Evolutionary conservation across 2,113 vertebrate genomes (phyloP).

Genomic region (Cyanoderma ruficeps): DNA sequence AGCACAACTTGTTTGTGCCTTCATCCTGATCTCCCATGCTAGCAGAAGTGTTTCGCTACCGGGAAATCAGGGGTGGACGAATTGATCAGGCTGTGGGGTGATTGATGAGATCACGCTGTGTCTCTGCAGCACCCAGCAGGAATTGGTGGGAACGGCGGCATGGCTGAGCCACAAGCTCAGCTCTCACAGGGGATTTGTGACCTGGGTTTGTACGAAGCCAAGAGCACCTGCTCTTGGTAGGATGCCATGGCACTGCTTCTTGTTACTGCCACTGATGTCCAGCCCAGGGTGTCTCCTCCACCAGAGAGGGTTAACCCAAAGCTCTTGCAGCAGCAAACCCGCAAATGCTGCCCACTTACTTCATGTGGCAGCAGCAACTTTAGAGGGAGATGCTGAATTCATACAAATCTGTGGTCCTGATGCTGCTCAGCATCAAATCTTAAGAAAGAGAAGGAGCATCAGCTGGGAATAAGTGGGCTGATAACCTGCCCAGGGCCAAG

Average conservation of each 20-base stretch:
- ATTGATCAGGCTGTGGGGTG: neutral
- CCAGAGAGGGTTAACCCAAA: neutral
- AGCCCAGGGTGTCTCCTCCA: neutral
- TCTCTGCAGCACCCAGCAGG: conserved; percentile 3
- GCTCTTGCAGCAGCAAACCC: neutral
- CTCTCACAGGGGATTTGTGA: neutral
- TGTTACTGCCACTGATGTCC: neutral
- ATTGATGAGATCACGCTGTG: neutral
- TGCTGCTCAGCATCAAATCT: neutral
- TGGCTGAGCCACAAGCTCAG: neutral
- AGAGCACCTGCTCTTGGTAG: neutral
- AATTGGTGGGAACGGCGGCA: rapidly evolving
- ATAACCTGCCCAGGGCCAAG: neutral
- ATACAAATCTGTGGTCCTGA: neutral
- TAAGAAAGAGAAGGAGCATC: neutral
- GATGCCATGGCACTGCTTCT: neutral
- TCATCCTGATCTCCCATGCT: neutral
- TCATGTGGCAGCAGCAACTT: neutral
- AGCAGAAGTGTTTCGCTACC: neutral
- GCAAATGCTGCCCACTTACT: neutral
- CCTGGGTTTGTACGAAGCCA: neutral
- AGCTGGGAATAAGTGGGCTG: neutral
- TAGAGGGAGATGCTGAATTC: neutral
- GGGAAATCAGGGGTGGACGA: neutral
- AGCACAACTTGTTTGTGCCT: neutral